Evolutionary conservation across 2,797 vertebrate species (phyloP).

Genomic region (Chelonia mydas): DNA sequence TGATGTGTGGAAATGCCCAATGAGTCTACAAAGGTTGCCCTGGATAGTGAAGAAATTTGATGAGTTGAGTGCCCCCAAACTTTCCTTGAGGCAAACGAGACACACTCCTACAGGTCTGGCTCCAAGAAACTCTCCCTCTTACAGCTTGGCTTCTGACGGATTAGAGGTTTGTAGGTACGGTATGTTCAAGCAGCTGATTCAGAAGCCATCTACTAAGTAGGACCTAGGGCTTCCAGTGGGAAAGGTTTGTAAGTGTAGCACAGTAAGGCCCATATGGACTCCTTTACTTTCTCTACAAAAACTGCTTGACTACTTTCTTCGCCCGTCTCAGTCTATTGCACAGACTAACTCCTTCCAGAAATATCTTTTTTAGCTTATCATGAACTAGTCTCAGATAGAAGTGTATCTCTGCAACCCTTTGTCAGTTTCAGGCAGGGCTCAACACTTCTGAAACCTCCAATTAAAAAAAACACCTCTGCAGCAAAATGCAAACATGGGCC

Average conservation of each 20-base stretch:
- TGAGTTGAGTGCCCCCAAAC: background rate
- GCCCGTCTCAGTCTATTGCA: background rate
- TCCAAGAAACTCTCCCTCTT: background rate
- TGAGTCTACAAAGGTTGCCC: background rate
- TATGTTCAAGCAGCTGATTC: background rate
- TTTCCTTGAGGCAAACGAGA: background rate
- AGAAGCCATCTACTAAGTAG: background rate
- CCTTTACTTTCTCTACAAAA: background rate
- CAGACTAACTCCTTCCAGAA: background rate
- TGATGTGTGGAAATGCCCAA: background rate
- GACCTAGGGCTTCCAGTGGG: background rate
- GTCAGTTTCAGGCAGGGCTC: background rate
- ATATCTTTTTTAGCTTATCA: background rate
- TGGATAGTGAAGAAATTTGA: background rate
- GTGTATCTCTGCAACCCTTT: background rate
- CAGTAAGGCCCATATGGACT: background rate
- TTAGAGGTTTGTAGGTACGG: background rate
- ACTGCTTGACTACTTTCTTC: background rate
- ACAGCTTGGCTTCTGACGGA: background rate
- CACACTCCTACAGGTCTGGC: background rate
- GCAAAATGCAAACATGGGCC: too few relatives aligned
- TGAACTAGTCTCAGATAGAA: background rate
- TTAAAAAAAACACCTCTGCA: background rate
- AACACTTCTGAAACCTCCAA: background rate
- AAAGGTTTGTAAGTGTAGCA: rapidly evolving